Evolutionary conservation across 1,140 invertebrate genomes (phyloP), one percentile per base, ranked within the genome.

Genomic region (Drosophila kohkoa): DNA sequence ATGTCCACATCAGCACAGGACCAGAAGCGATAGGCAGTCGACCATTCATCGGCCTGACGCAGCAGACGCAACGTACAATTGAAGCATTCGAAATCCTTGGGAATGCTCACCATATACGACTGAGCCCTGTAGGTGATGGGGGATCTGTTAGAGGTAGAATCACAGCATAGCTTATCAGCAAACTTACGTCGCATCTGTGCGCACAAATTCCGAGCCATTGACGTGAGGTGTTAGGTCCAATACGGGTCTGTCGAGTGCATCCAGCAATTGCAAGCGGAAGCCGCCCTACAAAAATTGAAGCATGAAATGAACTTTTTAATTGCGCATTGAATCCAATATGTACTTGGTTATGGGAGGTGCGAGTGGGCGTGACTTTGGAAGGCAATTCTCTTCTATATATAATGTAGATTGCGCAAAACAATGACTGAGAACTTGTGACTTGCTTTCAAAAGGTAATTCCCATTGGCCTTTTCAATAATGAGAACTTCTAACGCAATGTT

Each of bases 1-100:
- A 99, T 97, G 86, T 99, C 97, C 49, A 99, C 96, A 93, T 99
- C 98, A 1, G 98, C 97, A 88, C 98, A 99, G 0, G 97, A 98
- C 97, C 97, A 98, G 93, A 99, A 99, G 75, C 95, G 94, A 92
- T 98, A 99, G 77, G 93, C 95, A 8, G 93, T 93, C 1, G 96
- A 95, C 97, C 97, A 99, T 93, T 99, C 98, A 15, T 95, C 94
- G 0, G 98, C 98, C 92, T 99, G 96, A 1, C 98, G 93, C 7
- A 98, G 94, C 58, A 99, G 93, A 54, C 98, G 94, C 38, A 99
- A 94, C 0, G 97, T 98, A 92, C 98, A 99, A 92, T 98, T 97
- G 32, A 94, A 94, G 90, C 98, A 99, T 7, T 95, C 96, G 81
- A 98, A 96, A 92, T 97, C 95, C 25, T 94, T 92, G 1, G 98